A percentile compares a stretch with the other conserved stretches of the same genome.
These are phyloP conservation scores for Popillia japonica DNA, from an alignment of 1,140 invertebrate species.

Conservation along the genomic window DNA sequence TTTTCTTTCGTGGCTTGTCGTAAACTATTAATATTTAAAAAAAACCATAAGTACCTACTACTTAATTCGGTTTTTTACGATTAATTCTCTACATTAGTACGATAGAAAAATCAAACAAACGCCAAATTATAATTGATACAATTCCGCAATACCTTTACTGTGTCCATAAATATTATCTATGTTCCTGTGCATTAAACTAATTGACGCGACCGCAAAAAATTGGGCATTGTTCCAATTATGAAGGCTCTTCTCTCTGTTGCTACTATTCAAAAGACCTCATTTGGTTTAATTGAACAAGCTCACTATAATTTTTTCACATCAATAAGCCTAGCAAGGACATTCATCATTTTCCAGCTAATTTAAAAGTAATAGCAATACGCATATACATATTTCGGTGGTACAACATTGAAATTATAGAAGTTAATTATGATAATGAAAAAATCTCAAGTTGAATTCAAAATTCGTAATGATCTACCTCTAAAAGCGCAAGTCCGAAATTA, in stretches of 20 bases:
- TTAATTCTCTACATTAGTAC: too few species aligned
- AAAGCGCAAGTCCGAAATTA: slow-evolving; percentile 73
- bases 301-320: slow-evolving; percentile 17
- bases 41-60: too few species aligned
- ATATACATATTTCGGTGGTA: background rate
- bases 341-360: background rate
- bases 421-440: background rate
- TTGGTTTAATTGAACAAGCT: slow-evolving; percentile 10
- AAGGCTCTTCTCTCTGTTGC: background rate
- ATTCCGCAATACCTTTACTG: too few species aligned
- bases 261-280: slow-evolving; percentile 4
- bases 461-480: slow-evolving; percentile 66
- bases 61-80: too few species aligned
- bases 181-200: background rate
- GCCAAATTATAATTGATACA: too few species aligned
- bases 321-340: slow-evolving; percentile 18
- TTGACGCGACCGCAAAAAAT: slow-evolving; percentile 9
- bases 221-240: slow-evolving; percentile 25
- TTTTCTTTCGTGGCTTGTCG: too few species aligned
- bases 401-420: background rate
- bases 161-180: background rate
- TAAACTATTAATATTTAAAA: too few species aligned
- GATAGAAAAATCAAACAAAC: too few species aligned
- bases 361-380: background rate
- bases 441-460: background rate